Evolutionary conservation across 64 coral and sea anemone species (phyloP).

Genomic region (Stichodactyla mertensii): DNA sequence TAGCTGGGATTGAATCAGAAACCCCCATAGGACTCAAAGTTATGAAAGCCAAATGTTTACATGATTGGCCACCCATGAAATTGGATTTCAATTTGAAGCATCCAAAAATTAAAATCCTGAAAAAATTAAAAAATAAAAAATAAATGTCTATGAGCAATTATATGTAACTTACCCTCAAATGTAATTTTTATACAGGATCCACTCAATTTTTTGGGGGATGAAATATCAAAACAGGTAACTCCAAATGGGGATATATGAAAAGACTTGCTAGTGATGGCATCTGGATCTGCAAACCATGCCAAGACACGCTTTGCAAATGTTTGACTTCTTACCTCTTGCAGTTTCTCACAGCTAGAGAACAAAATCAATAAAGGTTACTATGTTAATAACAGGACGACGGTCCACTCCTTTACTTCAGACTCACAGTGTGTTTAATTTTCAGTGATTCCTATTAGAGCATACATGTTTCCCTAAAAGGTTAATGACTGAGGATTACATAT

Average conservation of each 20-base stretch:
- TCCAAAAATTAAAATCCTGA: too few species aligned
- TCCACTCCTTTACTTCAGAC: too few species aligned
- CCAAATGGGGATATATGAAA: slow-evolving; percentile 14
- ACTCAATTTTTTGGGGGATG: not conserved
- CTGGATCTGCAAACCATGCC: slow-evolving; percentile 8
- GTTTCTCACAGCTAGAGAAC: not conserved
- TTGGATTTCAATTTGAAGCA: too few species aligned
- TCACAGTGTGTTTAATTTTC: too few species aligned
- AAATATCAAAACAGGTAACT: not conserved
- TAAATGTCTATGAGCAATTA: not conserved
- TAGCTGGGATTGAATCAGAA: too few species aligned
- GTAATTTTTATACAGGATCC: not conserved
- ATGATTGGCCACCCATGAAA: too few species aligned
- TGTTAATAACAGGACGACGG: not conserved
- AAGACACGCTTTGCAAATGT: slow-evolving; percentile 12
- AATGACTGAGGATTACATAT: too few species aligned
- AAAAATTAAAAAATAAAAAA: too few species aligned
- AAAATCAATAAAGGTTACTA: not conserved
- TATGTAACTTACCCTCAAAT: not conserved
- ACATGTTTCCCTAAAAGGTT: too few species aligned
- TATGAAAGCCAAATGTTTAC: too few species aligned
- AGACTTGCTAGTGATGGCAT: slow-evolving; percentile 3
- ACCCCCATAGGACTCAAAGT: too few species aligned
- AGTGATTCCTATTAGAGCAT: too few species aligned
- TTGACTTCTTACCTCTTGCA: not conserved